A percentile compares a stretch with the other conserved stretches of the same genome.
These are phyloP conservation scores for Lasioglossum figueresi DNA, from an alignment of 2,888 invertebrate genomes.

Conservation along the genomic window DNA sequence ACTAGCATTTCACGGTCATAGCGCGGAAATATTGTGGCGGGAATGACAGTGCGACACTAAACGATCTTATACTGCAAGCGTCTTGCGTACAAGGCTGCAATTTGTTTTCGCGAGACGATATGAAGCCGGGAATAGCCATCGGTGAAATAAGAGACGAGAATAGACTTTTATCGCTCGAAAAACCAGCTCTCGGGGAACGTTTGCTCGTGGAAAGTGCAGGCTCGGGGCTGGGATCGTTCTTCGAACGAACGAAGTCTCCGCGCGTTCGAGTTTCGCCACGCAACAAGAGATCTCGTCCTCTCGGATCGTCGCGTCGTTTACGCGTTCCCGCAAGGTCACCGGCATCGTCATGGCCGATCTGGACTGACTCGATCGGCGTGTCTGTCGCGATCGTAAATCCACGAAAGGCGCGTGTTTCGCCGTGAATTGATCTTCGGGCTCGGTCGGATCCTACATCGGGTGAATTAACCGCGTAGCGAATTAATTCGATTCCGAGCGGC, in stretches of 20 bases:
- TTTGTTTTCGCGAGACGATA: constrained; percentile 1
- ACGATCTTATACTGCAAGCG: background rate
- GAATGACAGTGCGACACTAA: background rate
- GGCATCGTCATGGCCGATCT: constrained; percentile 26
- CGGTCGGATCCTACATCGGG: background rate
- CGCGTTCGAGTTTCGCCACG: background rate
- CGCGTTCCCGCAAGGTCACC: constrained; percentile 46
- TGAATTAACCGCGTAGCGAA: constrained; percentile 11
- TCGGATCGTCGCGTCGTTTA: constrained; percentile 35
- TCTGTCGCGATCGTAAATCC: constrained; percentile 48
- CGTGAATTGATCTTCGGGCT: constrained; percentile 53
- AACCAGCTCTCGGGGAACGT: background rate
- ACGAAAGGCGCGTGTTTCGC: constrained; percentile 38
- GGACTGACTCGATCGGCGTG: constrained; percentile 29
- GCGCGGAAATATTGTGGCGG: background rate
- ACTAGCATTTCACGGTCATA: background rate
- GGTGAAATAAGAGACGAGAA: constrained; percentile 16
- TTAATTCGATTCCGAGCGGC: background rate
- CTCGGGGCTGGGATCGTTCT: background rate
- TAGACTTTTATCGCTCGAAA: constrained; percentile 17
- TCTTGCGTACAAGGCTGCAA: background rate
- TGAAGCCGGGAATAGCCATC: constrained; percentile 9
- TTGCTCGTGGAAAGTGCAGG: background rate
- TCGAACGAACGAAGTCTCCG: background rate
- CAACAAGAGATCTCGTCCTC: background rate